These are phyloP conservation scores for Phymanthus crucifer DNA, from an alignment of 92 coral and sea anemone genomes.

Conservation along the genomic window DNA sequence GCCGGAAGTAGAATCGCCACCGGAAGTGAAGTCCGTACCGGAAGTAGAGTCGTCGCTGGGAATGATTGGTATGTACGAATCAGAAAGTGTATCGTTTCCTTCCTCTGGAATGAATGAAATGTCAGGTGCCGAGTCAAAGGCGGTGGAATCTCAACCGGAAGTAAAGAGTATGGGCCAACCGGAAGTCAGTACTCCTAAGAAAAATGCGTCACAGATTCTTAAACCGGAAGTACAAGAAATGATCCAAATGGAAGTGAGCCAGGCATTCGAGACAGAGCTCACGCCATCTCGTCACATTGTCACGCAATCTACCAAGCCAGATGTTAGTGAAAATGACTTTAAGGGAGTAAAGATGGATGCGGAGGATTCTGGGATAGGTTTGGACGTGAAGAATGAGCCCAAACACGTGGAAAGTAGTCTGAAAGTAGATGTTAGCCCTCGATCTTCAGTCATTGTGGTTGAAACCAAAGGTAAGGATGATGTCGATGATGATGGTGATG, in stretches of 20 bases:
- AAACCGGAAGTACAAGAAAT: constrained; percentile 47
- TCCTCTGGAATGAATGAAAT: not conserved
- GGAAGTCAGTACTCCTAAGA: constrained; percentile 30
- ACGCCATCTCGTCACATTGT: constrained; percentile 7
- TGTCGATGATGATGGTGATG: constrained; percentile 17
- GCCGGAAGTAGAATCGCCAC: not conserved
- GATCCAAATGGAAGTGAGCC: constrained; percentile 35
- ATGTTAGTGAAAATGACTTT: not conserved
- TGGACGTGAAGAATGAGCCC: not conserved
- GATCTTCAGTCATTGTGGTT: constrained; percentile 17
- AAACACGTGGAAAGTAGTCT: constrained; percentile 10
- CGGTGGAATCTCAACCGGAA: constrained; percentile 9
- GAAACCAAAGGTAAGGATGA: constrained; percentile 16
- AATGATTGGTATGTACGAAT: constrained; percentile 2
- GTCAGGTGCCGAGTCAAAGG: not conserved
- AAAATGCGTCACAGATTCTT: constrained; percentile 15
- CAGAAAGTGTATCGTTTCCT: not conserved
- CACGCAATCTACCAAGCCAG: constrained; percentile 17
- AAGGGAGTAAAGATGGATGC: not conserved
- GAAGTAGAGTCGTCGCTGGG: constrained; percentile 13
- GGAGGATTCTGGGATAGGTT: constrained; percentile 22
- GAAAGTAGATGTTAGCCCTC: not conserved
- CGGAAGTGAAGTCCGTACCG: not conserved
- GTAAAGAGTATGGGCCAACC: not conserved
- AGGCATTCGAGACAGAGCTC: constrained; percentile 37